Evolutionary conservation across 2,797 vertebrate species (phyloP).

Genomic region (Alosa sapidissima): DNA sequence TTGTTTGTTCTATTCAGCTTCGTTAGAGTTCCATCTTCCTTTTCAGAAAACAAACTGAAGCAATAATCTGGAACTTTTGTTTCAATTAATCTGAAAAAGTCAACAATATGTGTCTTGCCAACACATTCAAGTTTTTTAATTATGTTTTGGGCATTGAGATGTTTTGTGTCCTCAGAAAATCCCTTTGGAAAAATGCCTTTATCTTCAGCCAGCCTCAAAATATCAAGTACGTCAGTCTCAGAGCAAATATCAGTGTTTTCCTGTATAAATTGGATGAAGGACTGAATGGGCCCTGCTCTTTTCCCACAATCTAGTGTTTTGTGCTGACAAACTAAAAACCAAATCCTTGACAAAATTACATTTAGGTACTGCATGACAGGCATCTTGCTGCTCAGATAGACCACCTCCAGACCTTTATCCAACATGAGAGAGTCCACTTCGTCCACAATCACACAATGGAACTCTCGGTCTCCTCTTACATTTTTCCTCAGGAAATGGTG

Average conservation of each 20-base stretch:
- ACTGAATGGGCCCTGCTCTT: neutral
- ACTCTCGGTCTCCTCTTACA: constrained; percentile 48
- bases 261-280: neutral
- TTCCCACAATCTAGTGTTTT: constrained; percentile 37
- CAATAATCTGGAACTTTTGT: neutral
- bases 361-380: constrained; percentile 43
- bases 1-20: neutral
- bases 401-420: constrained; percentile 53
- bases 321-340: constrained; percentile 25
- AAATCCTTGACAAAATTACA: constrained; percentile 39
- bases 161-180: neutral
- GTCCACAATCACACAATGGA: constrained; percentile 66
- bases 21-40: constrained; percentile 28
- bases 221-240: neutral
- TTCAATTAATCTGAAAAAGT: neutral
- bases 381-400: constrained; percentile 42
- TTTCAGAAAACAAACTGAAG: neutral
- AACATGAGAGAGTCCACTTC: constrained; percentile 62
- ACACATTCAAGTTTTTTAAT: constrained; percentile 8
- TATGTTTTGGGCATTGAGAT: neutral
- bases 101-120: neutral
- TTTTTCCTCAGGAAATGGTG: constrained; percentile 44
- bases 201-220: neutral
- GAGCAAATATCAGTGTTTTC: neutral
- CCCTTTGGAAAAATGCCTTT: neutral